These are phyloP conservation scores for Eristalis intricaria DNA, from an alignment of 2,888 invertebrate genomes.

Conservation along the genomic window DNA sequence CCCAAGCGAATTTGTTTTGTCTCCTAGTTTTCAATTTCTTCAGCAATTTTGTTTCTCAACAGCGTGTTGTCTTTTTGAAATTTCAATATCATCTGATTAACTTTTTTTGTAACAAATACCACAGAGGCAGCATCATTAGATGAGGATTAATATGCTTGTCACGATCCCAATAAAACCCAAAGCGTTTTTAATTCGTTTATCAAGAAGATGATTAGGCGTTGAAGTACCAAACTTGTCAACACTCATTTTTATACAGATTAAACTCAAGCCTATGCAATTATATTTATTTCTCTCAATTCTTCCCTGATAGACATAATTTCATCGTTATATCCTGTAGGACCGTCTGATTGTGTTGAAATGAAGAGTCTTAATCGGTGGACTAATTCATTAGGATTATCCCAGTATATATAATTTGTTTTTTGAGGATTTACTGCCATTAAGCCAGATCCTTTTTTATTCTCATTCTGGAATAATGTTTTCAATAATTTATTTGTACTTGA, in stretches of 20 bases:
- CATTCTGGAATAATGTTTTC: background rate
- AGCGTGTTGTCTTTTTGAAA: slow-evolving; percentile 52
- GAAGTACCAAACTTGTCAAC: slow-evolving; percentile 18
- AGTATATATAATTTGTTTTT: slow-evolving; percentile 72
- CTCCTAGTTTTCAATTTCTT: slow-evolving; percentile 79
- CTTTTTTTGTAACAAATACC: slow-evolving; percentile 14
- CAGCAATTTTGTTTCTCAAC: slow-evolving; percentile 74
- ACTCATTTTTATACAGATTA: background rate
- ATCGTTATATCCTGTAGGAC: slow-evolving; percentile 51
- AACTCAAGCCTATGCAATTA: too few species aligned
- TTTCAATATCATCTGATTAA: background rate
- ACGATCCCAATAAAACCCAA: too few species aligned
- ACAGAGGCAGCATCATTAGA: slow-evolving; percentile 24
- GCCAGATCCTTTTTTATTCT: slow-evolving; percentile 3
- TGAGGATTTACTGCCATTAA: slow-evolving; percentile 22
- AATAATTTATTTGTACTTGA: too few species aligned
- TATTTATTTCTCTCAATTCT: too few species aligned
- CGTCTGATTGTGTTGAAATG: slow-evolving; percentile 56
- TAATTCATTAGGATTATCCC: slow-evolving; percentile 76
- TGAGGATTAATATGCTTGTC: too few species aligned
- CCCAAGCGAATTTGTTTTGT: slow-evolving; percentile 79
- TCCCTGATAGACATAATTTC: slow-evolving; percentile 58
- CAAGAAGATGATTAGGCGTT: too few species aligned
- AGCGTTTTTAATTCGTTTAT: too few species aligned
- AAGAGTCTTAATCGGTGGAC: slow-evolving; percentile 75